Evolutionary conservation across 2,888 invertebrate genomes (phyloP), one percentile per base, ranked within the genome.

Genomic region (Pandemis corylana): DNA sequence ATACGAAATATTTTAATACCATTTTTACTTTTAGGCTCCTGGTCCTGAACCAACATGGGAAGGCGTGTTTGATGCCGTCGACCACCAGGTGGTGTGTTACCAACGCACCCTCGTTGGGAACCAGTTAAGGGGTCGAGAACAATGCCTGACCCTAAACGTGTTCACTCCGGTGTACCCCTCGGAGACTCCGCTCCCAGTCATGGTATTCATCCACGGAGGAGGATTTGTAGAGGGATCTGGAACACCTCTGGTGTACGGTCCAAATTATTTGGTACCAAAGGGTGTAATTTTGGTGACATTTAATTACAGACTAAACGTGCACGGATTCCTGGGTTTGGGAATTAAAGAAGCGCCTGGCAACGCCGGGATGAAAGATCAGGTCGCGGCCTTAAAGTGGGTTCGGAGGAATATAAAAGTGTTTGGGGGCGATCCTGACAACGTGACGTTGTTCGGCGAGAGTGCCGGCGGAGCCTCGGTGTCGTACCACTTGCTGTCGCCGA

Each of bases 171-270:
- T 86, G 0, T 80, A 85, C 28, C 76, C 81, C 0, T 28, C 70
- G 1, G 75, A 77, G 4, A 78, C 80, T 5, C 81, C 79, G 7
- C 80, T 91, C 15, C 90, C 93, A 0, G 92, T 93, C 10, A 93
- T 94, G 93, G 84, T 90, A 5, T 93, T 85, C 73, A 85, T 94
- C 2, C 94, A 94, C 46, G 94, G 94, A 7, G 94, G 94, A 74
- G 93, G 89, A 0, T 94, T 83, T 77, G 89, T 85, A 51, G 81
- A 87, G 64, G 92, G 92, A 0, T 90, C 92, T 0, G 84, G 85
- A 0, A 81, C 83, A 6, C 80, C 81, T 3, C 2, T 83, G 0
- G 5, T 91, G 1, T 93, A 90, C 28, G 93, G 93, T 0, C 91
- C 93, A 0, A 84, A 88, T 20, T 90, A 90, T 74, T 78, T 94